Percentiles rank a stretch among this genome's conserved stretches.
phyloP scores from a whole-genome alignment of 2,113 vertebrate genomes.

The Halichoeres trimaculatus region DNA sequence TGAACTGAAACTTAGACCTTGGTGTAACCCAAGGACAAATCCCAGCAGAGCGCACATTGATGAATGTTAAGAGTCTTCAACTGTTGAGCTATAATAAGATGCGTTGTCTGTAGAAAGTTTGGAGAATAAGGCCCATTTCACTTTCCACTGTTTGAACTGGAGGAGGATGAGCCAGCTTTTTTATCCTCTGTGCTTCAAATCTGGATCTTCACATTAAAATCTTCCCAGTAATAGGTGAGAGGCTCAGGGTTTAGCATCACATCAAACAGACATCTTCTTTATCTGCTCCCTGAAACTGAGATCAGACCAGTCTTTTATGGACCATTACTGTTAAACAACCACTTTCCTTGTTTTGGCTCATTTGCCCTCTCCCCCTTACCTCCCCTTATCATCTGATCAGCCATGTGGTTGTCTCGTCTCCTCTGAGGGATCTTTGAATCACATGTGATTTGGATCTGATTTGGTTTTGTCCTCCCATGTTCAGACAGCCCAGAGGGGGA shows the following conservation, averaged over 20 bases:
- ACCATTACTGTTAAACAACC: neutral
- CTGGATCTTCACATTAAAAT: too few species aligned
- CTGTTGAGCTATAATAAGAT: too few species aligned
- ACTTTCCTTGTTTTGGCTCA: neutral
- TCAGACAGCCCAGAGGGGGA: conserved; percentile 88
- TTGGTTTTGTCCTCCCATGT: conserved; percentile 37
- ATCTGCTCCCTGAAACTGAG: neutral
- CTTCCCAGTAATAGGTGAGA: neutral
- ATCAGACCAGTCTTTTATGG: too few species aligned
- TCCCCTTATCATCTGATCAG: conserved; percentile 8
- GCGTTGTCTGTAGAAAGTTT: too few species aligned
- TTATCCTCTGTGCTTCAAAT: too few species aligned
- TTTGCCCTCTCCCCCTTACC: neutral
- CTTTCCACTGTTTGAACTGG: too few species aligned
- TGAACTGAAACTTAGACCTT: too few species aligned
- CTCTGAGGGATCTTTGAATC: neutral
- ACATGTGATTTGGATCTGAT: conserved; percentile 5
- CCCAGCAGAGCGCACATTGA: too few species aligned
- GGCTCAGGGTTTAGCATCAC: conserved; percentile 34
- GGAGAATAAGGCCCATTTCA: too few species aligned
- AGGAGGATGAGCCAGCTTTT: too few species aligned
- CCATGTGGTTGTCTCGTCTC: neutral
- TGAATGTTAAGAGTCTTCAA: too few species aligned
- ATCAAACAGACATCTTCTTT: conserved; percentile 6
- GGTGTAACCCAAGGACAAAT: too few species aligned